Conservation (phyloP, 2,888 invertebrate genomes). For the Acanthosepion pharaonis region DNA sequence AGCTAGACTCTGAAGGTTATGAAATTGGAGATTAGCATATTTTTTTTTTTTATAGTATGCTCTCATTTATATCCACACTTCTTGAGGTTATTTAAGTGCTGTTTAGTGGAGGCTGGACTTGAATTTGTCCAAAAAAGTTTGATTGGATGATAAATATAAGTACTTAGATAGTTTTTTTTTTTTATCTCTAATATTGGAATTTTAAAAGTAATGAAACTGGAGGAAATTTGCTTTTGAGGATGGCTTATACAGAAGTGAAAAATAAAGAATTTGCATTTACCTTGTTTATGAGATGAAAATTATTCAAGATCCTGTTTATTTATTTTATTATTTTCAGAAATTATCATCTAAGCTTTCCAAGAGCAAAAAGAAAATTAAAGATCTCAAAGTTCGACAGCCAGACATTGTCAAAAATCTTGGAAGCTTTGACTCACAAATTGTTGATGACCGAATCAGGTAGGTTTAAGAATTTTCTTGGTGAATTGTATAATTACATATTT, state of each 20-base stretch:
- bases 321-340: conserved; percentile 59
- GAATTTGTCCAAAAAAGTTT: no score
- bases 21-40: no score
- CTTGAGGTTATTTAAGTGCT: no score
- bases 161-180: no score
- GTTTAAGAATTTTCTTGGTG: conserved; percentile 43
- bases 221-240: not conserved
- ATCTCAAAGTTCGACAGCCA: conserved; percentile 57
- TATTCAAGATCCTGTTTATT: not conserved
- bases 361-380: conserved; percentile 57
- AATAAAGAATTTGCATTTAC: not conserved
- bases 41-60: no score
- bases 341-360: conserved; percentile 59
- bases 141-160: no score
- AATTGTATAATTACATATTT: no score
- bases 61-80: no score
- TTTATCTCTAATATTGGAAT: no score
- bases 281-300: not conserved
- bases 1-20: no score
- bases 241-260: not conserved
- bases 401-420: conserved; percentile 63
- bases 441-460: conserved; percentile 69
- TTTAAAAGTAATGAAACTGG: no score
- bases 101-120: no score
- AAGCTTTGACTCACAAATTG: conserved; percentile 66